Evolutionary conservation across 2,113 vertebrate species (phyloP).

Genomic region (Dinomys branickii): DNA sequence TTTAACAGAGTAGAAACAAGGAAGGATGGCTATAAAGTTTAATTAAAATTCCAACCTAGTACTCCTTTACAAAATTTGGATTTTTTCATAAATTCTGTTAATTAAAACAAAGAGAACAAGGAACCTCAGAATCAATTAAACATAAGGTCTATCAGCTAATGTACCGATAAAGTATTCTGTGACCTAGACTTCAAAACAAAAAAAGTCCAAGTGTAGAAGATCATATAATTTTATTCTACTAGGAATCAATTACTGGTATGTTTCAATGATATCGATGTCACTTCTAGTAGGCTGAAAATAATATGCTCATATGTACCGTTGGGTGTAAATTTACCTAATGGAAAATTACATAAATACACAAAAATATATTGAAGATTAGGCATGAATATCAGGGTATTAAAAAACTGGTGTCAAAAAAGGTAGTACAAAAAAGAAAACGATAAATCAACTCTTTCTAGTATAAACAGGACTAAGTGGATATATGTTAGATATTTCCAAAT

Average conservation of each 20-base stretch:
- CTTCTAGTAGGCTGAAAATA: background rate
- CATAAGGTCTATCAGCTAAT: background rate
- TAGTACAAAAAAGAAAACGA: background rate
- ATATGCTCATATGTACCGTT: background rate
- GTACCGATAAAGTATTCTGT: conserved; percentile 5
- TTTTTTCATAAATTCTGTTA: conserved; percentile 51
- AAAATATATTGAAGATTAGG: background rate
- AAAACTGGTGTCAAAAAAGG: conserved; percentile 17
- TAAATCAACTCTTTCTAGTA: conserved; percentile 11
- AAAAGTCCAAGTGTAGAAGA: conserved; percentile 13
- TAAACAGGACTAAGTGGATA: background rate
- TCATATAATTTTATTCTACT: conserved; percentile 48
- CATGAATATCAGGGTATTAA: background rate
- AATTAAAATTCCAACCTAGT: conserved; percentile 23
- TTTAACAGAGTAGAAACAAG: conserved; percentile 19
- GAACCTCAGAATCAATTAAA: conserved; percentile 33
- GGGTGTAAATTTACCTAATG: conserved; percentile 4
- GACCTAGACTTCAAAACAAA: conserved; percentile 33
- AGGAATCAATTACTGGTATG: conserved; percentile 3
- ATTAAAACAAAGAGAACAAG: conserved; percentile 24
- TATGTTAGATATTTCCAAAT: background rate
- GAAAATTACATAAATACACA: conserved; percentile 18
- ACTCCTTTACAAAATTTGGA: conserved; percentile 25
- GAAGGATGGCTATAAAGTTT: background rate
- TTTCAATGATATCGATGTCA: conserved; percentile 11